Evolutionary conservation across 2,888 invertebrate genomes (phyloP).

Genomic region (Clivina fossor): DNA sequence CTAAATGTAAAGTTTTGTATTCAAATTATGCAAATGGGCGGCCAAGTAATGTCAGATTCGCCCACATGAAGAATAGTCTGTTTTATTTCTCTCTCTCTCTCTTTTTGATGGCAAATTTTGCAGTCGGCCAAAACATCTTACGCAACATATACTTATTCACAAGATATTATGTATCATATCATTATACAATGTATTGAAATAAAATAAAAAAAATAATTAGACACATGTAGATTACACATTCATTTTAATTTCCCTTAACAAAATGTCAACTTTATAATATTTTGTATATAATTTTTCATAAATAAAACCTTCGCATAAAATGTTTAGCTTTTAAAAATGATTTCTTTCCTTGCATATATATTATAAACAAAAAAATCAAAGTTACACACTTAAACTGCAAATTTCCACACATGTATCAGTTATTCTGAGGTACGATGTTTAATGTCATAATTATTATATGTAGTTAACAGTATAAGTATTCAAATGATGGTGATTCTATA

Average conservation of each 20-base stretch:
- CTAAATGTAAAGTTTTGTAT: too few species aligned
- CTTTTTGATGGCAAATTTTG: too few species aligned
- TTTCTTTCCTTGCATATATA: constrained; percentile 13
- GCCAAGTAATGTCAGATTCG: too few species aligned
- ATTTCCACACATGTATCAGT: constrained; percentile 28
- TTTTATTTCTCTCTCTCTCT: too few species aligned
- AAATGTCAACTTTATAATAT: constrained; percentile 31
- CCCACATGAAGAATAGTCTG: too few species aligned
- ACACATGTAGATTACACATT: constrained; percentile 28
- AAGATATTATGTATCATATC: too few species aligned
- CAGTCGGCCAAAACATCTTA: too few species aligned
- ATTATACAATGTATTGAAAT: too few species aligned
- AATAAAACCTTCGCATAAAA: constrained; percentile 27
- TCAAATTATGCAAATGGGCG: too few species aligned
- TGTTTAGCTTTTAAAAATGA: constrained; percentile 15
- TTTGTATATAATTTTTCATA: constrained; percentile 31
- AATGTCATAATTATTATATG: constrained; percentile 10
- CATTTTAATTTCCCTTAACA: constrained; percentile 33
- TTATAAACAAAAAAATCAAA: constrained; percentile 16
- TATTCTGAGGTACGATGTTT: constrained; percentile 15
- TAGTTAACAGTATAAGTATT: too few species aligned
- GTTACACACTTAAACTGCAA: constrained; percentile 28
- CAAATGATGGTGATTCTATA: too few species aligned
- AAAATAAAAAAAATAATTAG: constrained; percentile 11
- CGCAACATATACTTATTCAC: too few species aligned